phyloP scores from a whole-genome alignment of 2,113 vertebrate genomes.

The Amazona vittata region DNA sequence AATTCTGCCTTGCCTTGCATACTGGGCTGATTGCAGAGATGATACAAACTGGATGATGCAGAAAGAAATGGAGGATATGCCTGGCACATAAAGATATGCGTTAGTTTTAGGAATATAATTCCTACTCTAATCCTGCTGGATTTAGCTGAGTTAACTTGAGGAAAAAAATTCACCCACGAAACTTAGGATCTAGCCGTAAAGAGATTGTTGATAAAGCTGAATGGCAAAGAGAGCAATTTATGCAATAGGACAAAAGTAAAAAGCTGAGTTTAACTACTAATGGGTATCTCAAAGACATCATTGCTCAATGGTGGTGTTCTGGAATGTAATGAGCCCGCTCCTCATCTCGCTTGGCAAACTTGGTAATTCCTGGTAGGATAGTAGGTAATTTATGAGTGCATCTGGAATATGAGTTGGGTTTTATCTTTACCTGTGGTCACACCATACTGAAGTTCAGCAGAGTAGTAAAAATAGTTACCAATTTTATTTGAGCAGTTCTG shows the following conservation, averaged over 20 bases:
- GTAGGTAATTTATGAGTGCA: neutral
- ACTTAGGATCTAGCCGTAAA: neutral
- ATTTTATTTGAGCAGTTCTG: neutral
- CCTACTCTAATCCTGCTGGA: neutral
- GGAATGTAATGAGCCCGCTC: neutral
- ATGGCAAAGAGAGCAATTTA: neutral
- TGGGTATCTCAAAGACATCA: neutral
- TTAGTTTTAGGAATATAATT: neutral
- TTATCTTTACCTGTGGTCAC: neutral
- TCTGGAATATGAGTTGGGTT: neutral
- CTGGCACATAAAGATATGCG: neutral
- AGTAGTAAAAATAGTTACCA: neutral
- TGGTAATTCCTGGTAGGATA: neutral
- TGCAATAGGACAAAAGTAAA: neutral
- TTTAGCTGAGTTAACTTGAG: neutral
- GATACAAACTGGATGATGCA: neutral
- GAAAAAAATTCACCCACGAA: neutral
- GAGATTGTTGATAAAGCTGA: neutral
- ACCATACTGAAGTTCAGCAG: neutral
- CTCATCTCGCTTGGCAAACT: neutral
- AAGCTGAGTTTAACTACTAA: neutral
- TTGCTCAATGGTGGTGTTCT: neutral
- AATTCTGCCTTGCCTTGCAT: conserved; percentile 20
- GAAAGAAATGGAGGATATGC: neutral
- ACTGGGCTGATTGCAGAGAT: neutral